Evolutionary conservation across 2,888 invertebrate species (phyloP).

Genomic region (Drosophila stalkeri): DNA sequence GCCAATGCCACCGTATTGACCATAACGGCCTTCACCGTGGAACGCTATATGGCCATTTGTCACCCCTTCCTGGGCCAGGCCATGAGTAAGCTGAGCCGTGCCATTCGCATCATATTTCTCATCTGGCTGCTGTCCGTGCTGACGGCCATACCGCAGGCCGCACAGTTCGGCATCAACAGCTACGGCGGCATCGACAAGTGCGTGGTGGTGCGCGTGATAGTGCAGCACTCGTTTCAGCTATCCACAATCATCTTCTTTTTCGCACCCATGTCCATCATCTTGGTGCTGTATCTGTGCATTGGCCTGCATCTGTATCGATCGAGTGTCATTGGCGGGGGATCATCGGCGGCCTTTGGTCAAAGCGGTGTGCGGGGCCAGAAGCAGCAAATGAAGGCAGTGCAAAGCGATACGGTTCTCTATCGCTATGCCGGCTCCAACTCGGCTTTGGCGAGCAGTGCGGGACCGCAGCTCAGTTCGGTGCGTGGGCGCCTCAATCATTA

Average conservation of each 20-base stretch:
- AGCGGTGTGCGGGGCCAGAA: conserved; percentile 85
- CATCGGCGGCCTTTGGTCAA: conserved; percentile 72
- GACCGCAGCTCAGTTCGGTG: conserved; percentile 86
- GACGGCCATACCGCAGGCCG: conserved; percentile 91
- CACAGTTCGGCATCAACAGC: conserved; percentile 90
- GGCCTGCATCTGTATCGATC: conserved; percentile 89
- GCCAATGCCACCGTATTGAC: conserved; percentile 92
- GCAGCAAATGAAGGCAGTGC: conserved; percentile 60
- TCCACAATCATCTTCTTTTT: conserved; percentile 92
- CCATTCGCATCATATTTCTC: conserved; percentile 90
- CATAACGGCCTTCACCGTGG: conserved; percentile 94
- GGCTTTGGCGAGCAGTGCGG: conserved; percentile 56
- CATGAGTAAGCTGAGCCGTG: conserved; percentile 93
- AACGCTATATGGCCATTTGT: conserved; percentile 89
- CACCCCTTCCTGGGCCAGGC: conserved; percentile 89
- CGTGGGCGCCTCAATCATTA: conserved; percentile 85
- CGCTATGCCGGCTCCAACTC: conserved; percentile 83
- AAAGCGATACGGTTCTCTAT: conserved; percentile 78
- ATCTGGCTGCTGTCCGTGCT: conserved; percentile 93
- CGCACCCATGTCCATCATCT: conserved; percentile 94
- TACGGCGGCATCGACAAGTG: conserved; percentile 80
- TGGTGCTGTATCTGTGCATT: conserved; percentile 92
- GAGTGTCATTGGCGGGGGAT: conserved; percentile 74
- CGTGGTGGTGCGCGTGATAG: conserved; percentile 83
- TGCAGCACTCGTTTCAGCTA: conserved; percentile 87